A percentile compares a stretch with the other conserved stretches of the same genome.
Evolutionary conservation across 1,140 invertebrate genomes (phyloP).

Genomic region (Xylocopa sonorina): DNA sequence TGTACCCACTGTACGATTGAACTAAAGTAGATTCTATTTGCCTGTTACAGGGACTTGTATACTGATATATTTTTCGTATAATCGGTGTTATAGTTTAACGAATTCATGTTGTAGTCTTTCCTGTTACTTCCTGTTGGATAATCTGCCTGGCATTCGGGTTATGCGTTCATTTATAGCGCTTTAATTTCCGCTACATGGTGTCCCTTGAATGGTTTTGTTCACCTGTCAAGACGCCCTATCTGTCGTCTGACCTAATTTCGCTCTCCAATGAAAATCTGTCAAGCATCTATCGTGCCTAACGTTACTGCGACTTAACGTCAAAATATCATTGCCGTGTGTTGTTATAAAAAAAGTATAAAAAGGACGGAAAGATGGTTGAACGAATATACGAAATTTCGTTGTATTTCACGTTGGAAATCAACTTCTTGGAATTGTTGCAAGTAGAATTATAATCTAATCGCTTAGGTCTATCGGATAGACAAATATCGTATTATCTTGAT

Average conservation of each 20-base stretch:
- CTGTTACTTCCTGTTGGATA: neutral
- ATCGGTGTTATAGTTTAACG: neutral
- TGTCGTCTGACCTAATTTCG: constrained; percentile 72
- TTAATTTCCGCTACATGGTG: constrained; percentile 47
- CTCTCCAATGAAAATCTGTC: constrained; percentile 37
- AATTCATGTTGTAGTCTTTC: neutral
- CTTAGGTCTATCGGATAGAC: neutral
- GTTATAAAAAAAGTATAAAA: neutral
- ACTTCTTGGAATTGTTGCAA: neutral
- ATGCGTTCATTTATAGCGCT: constrained; percentile 13
- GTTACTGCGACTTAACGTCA: neutral
- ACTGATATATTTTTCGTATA: neutral
- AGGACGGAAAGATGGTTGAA: no score
- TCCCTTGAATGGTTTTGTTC: constrained; percentile 58
- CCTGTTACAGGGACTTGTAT: neutral
- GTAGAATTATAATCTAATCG: constrained; percentile 28
- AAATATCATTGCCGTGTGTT: neutral
- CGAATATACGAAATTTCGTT: no score
- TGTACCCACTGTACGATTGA: constrained; percentile 22
- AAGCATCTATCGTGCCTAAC: constrained; percentile 1
- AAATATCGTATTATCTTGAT: constrained; percentile 16
- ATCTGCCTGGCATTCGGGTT: neutral
- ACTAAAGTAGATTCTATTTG: neutral
- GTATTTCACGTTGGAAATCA: neutral
- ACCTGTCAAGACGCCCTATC: constrained; percentile 73